Evolutionary conservation across 1,140 invertebrate species (phyloP), one percentile per base, ranked within the genome.

Genomic region (Lepidotrigona ventralis): DNA sequence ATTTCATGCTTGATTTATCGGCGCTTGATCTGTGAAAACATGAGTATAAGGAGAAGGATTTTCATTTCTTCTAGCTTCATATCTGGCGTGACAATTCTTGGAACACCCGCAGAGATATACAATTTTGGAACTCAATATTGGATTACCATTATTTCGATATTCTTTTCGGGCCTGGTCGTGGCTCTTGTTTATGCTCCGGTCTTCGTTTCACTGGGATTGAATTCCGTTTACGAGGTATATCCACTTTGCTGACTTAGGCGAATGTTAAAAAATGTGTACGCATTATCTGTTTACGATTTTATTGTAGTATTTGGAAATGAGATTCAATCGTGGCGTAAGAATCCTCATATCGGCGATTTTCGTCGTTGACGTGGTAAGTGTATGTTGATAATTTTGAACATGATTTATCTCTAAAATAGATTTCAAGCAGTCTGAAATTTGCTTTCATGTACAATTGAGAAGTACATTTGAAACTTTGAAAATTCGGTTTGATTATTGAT

Each of bases 1-100:
- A 14, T 46, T n/a, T 54, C 69, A 54, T 21, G 1, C 2, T 21
- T 4, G 46, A 11, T 66, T 39, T 39, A 39, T 39, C 39, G 39
- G 6, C 39, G 39, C 39, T 46, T 66, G 64, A 29, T 17, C 9
- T 19, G 1, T 21, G 8, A 66, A 21, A 33, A 21, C 29, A 21
- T 21, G 29, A 4, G 9, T 12, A 19, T 33, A 4, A 1, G 9
- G 33, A 21, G 4, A 11, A 17, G 17, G 33, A 66, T 84, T 66
- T 74, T 80, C 60, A n/a, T 77, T 58, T 73, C 66, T 85, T 53
- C 9, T 90, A 97, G 97, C 90, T 98, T 98, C 92, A 97, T 98
- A 92, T 98, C 98, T 0, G 98, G 98, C 72, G 97, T 98, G 56
- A 98, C 98, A 15, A 96, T 99, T 81, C 94, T 99, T 23, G 98